These are phyloP conservation scores for Artemia sinica DNA, from an alignment of 2,888 invertebrate species.

Conservation along the genomic window DNA sequence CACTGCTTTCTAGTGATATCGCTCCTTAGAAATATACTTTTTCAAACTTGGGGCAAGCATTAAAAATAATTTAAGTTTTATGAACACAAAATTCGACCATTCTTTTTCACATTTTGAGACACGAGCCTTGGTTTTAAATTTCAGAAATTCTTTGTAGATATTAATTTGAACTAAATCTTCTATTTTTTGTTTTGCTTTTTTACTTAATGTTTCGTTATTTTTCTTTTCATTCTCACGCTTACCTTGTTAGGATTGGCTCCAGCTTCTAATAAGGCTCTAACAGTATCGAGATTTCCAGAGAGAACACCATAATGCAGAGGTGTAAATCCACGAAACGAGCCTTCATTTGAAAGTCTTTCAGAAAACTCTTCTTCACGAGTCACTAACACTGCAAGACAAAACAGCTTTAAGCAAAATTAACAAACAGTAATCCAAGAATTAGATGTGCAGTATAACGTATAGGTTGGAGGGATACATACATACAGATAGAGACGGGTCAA, in stretches of 20 bases:
- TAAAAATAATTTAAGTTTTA: too few relatives aligned
- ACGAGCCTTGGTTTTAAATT: constrained; percentile 9
- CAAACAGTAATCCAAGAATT: too few relatives aligned
- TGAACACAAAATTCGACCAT: too few relatives aligned
- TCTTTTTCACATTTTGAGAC: constrained; percentile 36
- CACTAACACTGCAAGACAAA: constrained; percentile 31
- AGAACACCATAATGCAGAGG: constrained; percentile 74
- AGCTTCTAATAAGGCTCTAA: constrained; percentile 46
- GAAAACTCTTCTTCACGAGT: constrained; percentile 66
- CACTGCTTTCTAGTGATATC: too few relatives aligned
- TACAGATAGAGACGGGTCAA: too few relatives aligned
- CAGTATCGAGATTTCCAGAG: constrained; percentile 45
- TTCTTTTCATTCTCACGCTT: constrained; percentile 58
- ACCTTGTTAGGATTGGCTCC: constrained; percentile 56
- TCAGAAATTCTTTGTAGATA: constrained; percentile 29
- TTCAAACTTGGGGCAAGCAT: too few relatives aligned
- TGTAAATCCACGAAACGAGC: constrained; percentile 66
- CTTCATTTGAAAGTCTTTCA: constrained; percentile 41
- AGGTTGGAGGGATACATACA: too few relatives aligned
- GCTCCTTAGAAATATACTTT: too few relatives aligned
- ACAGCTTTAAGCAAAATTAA: neutral
- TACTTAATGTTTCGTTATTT: constrained; percentile 50
- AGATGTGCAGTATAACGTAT: too few relatives aligned
- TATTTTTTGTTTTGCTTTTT: constrained; percentile 32
- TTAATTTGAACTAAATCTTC: constrained; percentile 44